Conservation (phyloP, 2,113 vertebrate genomes). For the Panurus biarmicus region DNA sequence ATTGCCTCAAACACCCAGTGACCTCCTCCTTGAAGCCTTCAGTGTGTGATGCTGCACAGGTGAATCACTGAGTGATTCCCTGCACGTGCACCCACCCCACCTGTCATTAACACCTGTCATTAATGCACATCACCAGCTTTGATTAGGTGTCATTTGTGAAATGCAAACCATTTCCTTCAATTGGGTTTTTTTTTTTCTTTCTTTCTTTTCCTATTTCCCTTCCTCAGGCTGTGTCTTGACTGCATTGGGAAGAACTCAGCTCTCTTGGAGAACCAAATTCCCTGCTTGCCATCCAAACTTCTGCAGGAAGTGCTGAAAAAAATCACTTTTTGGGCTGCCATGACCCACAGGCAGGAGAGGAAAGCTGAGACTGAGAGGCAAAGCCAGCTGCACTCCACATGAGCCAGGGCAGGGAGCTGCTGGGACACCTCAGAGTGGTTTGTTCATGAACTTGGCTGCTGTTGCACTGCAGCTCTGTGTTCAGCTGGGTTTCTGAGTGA, state of each 20-base stretch:
- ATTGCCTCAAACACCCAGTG: not conserved
- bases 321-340: constrained; percentile 83
- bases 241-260: constrained; percentile 80
- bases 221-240: constrained; percentile 83
- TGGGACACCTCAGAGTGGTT: not conserved
- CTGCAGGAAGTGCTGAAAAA: constrained; percentile 77
- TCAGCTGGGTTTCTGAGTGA: constrained; percentile 22
- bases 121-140: not conserved
- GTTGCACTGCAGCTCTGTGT: not conserved
- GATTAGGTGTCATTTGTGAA: not conserved
- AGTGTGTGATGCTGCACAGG: not conserved
- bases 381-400: constrained; percentile 2
- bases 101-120: not conserved
- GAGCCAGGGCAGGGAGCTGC: not conserved
- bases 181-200: accelerated
- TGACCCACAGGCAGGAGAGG: constrained; percentile 67
- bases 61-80: not conserved
- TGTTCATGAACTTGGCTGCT: not conserved
- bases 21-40: not conserved
- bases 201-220: accelerated
- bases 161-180: not conserved
- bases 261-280: constrained; percentile 75
- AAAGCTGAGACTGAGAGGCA: constrained; percentile 58
- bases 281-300: constrained; percentile 79
- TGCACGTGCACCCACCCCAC: not conserved